Evolutionary conservation across 2,888 invertebrate species (phyloP).

Genomic region (Ormia ochracea): DNA sequence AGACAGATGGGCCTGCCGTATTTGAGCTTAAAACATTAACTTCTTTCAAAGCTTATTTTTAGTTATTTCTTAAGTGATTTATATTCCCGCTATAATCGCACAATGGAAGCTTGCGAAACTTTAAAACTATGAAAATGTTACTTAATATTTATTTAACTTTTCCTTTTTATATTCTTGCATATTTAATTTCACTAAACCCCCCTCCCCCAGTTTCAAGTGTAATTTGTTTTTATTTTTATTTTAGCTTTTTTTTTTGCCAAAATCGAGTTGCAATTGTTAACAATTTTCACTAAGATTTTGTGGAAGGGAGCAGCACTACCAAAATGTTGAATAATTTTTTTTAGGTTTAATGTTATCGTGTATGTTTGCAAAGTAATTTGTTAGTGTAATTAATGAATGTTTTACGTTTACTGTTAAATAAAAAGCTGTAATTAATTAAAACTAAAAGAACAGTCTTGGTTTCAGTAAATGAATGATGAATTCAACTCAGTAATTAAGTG

Average conservation of each 20-base stretch:
- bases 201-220: conserved; percentile 34
- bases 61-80: background rate
- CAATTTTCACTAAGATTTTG: background rate
- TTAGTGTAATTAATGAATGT: conserved; percentile 43
- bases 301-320: background rate
- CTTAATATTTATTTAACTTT: background rate
- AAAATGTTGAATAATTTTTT: conserved; percentile 15
- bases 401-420: conserved; percentile 29
- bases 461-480: too few relatives aligned
- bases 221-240: conserved; percentile 12
- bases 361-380: conserved; percentile 6
- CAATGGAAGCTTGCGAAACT: conserved; percentile 10
- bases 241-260: conserved; percentile 8
- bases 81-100: conserved; percentile 10
- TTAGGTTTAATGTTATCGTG: background rate
- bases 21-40: conserved; percentile 74
- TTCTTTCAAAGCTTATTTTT: background rate
- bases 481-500: too few relatives aligned
- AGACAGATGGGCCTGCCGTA: conserved; percentile 84
- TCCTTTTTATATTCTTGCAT: too few relatives aligned
- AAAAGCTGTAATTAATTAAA: conserved; percentile 28
- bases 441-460: background rate
- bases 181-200: conserved; percentile 39
- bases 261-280: conserved; percentile 7
- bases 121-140: conserved; percentile 2